Evolutionary conservation across 64 coral and sea anemone species (phyloP).

Genomic region (Stichodactyla mertensii): DNA sequence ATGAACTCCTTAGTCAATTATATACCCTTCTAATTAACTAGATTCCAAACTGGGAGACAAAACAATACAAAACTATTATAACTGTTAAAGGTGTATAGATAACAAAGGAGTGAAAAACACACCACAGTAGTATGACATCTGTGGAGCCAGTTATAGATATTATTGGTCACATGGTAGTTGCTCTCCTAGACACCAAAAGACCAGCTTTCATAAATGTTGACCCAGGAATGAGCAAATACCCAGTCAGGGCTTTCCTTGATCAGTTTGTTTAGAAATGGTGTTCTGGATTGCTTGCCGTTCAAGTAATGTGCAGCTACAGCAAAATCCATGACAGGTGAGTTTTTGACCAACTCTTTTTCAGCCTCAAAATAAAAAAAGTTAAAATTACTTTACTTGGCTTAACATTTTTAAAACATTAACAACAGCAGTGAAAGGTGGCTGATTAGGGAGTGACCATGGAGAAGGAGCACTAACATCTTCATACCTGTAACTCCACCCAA

Average conservation of each 20-base stretch:
- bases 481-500: slow-evolving; percentile 70
- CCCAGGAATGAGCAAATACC: slow-evolving; percentile 65
- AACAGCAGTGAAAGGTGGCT: too few relatives aligned
- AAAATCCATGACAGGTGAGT: slow-evolving; percentile 36
- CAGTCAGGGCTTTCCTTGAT: slow-evolving; percentile 49
- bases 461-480: background rate
- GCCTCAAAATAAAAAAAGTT: slow-evolving; percentile 23
- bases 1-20: too few relatives aligned
- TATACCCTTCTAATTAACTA: background rate
- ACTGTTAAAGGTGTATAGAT: too few relatives aligned
- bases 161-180: too few relatives aligned
- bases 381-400: background rate
- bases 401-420: too few relatives aligned
- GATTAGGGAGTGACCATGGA: too few relatives aligned
- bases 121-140: too few relatives aligned
- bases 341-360: slow-evolving; percentile 33
- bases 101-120: too few relatives aligned
- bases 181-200: background rate
- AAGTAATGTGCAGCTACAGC: slow-evolving; percentile 75
- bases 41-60: background rate
- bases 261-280: slow-evolving; percentile 60
- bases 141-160: too few relatives aligned
- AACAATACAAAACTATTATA: too few relatives aligned
- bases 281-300: slow-evolving; percentile 57
- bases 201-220: slow-evolving; percentile 63